These are phyloP conservation scores for Phrynocephalus versicolor DNA, from an alignment of 2,113 vertebrate species.

Conservation along the genomic window DNA sequence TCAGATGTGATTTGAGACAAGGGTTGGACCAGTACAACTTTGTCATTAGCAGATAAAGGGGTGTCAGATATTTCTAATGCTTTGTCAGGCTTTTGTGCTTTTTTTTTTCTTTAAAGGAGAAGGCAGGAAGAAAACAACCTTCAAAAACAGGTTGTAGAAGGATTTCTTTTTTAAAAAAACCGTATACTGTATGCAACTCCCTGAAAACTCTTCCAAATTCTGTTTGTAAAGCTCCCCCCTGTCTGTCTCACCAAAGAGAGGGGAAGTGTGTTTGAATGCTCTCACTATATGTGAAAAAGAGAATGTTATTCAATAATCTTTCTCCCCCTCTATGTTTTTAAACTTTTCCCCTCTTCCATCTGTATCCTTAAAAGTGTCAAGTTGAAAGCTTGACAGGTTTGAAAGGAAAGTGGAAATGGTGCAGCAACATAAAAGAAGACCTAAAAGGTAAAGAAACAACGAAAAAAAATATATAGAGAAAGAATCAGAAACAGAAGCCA, in stretches of 20 bases:
- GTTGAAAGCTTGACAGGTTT: not conserved
- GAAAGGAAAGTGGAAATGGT: not conserved
- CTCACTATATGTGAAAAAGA: not conserved
- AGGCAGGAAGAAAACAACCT: not conserved
- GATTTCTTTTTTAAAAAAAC: slow-evolving; percentile 6
- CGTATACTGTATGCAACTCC: slow-evolving; percentile 17
- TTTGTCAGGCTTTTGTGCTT: not conserved
- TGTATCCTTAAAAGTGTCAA: slow-evolving; percentile 31
- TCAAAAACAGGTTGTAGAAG: not conserved
- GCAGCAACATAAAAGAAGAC: not conserved
- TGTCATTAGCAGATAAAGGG: slow-evolving; percentile 43
- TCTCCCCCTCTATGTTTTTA: not conserved
- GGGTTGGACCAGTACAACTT: not conserved
- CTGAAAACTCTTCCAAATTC: slow-evolving; percentile 3
- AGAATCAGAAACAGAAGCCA: not conserved
- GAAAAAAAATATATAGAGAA: no score
- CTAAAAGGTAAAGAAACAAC: not conserved
- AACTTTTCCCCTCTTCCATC: not conserved
- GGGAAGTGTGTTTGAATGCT: not conserved
- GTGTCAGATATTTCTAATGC: slow-evolving; percentile 20
- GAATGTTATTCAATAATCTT: not conserved
- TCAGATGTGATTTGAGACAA: slow-evolving; percentile 38
- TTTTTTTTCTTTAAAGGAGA: slow-evolving; percentile 21
- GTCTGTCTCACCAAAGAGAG: not conserved
- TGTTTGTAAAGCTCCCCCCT: slow-evolving; percentile 27